Percentiles rank a stretch among this genome's conserved stretches.
Conservation (phyloP, 23 tunicate genomes). For the Pegea sp. region DNA sequence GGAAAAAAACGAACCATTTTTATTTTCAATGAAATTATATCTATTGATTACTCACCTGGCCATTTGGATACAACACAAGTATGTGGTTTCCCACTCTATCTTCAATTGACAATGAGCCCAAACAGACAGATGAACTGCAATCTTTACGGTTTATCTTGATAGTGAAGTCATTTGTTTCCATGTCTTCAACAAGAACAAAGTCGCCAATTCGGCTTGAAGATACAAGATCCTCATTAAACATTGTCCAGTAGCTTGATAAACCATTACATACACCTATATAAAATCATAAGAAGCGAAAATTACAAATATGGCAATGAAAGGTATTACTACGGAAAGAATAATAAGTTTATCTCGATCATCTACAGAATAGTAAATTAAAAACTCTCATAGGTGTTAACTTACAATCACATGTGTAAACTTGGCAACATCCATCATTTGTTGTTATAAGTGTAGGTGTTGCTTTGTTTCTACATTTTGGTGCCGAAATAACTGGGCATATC, state of each 20-base stretch:
- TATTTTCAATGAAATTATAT: neutral
- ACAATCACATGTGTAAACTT: constrained; percentile 73
- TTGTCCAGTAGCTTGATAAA: constrained; percentile 48
- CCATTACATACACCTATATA: constrained; percentile 58
- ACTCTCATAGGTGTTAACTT: too few relatives aligned
- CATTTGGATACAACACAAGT: constrained; percentile 3
- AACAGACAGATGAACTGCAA: constrained; percentile 13
- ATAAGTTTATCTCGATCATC: too few relatives aligned
- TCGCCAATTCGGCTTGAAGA: constrained; percentile 28
- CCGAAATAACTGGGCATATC: constrained; percentile 9
- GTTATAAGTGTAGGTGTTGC: constrained; percentile 11
- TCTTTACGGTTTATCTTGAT: constrained; percentile 15
- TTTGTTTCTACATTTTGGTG: constrained; percentile 22
- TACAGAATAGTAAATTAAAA: too few relatives aligned
- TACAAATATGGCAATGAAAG: neutral
- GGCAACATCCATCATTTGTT: constrained; percentile 67
- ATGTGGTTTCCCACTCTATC: constrained; percentile 34
- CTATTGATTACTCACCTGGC: constrained; percentile 15
- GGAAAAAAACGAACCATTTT: neutral
- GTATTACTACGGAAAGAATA: too few relatives aligned
- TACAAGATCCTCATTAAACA: constrained; percentile 26
- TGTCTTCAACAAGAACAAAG: constrained; percentile 35
- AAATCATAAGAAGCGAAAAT: neutral
- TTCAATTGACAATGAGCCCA: constrained; percentile 19
- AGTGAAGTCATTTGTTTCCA: constrained; percentile 22